Evolutionary conservation across 2,113 vertebrate genomes (phyloP).

Genomic region (Platycercus adscitus): DNA sequence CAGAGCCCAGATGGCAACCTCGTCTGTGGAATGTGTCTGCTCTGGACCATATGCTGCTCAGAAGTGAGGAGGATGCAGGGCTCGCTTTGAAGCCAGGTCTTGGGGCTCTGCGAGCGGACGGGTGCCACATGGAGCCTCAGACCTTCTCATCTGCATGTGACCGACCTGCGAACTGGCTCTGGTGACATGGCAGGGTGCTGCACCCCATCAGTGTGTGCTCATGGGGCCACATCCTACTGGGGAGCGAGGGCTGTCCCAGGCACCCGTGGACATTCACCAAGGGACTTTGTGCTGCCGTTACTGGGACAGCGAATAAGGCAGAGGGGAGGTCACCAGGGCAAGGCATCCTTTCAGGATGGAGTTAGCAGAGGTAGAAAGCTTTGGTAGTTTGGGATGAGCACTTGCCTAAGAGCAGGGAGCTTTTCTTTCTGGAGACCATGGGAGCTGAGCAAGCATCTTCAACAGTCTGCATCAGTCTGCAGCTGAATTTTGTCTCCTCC

Average conservation of each 20-base stretch:
- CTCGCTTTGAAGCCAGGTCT: neutral
- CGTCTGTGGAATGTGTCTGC: neutral
- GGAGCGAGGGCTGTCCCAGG: neutral
- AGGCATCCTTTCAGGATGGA: accelerated
- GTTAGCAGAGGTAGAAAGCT: neutral
- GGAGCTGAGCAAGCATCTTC: neutral
- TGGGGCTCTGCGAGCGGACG: neutral
- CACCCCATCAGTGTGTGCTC: accelerated
- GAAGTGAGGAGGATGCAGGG: neutral
- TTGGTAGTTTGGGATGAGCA: neutral
- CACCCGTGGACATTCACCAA: accelerated
- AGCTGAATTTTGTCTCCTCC: neutral
- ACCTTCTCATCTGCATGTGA: slow-evolving; percentile 4
- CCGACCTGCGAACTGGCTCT: accelerated
- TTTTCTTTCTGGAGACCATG: neutral
- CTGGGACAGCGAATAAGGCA: neutral
- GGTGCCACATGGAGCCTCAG: slow-evolving; percentile 24
- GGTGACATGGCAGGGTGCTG: neutral
- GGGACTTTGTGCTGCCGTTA: accelerated
- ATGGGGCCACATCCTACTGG: accelerated
- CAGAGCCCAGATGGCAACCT: slow-evolving; percentile 12
- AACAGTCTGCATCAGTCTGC: neutral
- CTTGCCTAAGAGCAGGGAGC: neutral
- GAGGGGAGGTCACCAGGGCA: neutral
- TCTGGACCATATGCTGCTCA: slow-evolving; percentile 33